phyloP scores from a whole-genome alignment of 2,797 vertebrate species.

The Botia almorhae region DNA sequence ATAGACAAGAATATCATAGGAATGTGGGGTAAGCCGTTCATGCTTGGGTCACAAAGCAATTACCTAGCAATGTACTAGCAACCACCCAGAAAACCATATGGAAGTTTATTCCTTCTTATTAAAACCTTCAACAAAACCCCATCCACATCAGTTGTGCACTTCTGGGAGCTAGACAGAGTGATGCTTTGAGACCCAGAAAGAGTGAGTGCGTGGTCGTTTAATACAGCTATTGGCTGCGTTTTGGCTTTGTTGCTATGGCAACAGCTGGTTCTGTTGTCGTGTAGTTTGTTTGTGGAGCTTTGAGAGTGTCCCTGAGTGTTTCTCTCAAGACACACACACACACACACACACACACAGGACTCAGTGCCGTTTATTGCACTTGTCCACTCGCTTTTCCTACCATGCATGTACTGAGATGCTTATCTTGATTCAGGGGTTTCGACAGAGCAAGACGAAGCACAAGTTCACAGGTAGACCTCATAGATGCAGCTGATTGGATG shows the following conservation, averaged over 20 bases:
- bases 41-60: background rate
- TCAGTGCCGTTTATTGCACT: constrained; percentile 21
- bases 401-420: background rate
- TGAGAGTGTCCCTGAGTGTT: constrained; percentile 73
- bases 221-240: constrained; percentile 49
- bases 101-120: background rate
- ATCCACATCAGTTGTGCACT: background rate
- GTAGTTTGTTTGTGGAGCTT: constrained; percentile 76
- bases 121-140: constrained; percentile 12
- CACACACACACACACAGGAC: constrained; percentile 49
- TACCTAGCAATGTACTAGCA: background rate
- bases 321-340: constrained; percentile 65
- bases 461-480: constrained; percentile 48
- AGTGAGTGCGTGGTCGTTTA: constrained; percentile 46
- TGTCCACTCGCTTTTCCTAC: background rate
- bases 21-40: background rate
- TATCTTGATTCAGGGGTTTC: background rate
- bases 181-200: constrained; percentile 37
- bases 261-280: constrained; percentile 48
- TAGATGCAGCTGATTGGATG: constrained; percentile 8
- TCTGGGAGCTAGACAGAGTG: background rate
- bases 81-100: background rate
- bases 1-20: background rate
- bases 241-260: constrained; percentile 52
- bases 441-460: background rate